These are phyloP conservation scores for Phalloptychus januarius DNA, from an alignment of 2,797 vertebrate genomes.

Conservation along the genomic window DNA sequence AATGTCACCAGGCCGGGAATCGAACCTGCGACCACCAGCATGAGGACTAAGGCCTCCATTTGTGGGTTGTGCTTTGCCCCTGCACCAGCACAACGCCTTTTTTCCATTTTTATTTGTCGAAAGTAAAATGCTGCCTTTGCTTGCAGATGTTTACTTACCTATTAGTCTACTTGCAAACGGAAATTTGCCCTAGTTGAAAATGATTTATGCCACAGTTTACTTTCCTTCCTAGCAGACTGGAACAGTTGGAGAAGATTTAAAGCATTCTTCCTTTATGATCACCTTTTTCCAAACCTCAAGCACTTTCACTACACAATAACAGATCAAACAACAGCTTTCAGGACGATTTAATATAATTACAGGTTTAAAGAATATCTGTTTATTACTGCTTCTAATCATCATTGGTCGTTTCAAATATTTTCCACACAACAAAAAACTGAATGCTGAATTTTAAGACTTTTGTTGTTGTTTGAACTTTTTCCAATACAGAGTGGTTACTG, in stretches of 20 bases:
- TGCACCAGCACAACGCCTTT: too few relatives aligned
- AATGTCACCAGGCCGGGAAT: too few relatives aligned
- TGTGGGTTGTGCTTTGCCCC: too few relatives aligned
- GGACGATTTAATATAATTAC: background rate
- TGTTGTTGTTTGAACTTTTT: background rate
- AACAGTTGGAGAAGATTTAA: constrained; percentile 13
- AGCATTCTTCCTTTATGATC: background rate
- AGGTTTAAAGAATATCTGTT: background rate
- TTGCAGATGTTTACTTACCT: background rate
- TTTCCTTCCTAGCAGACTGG: constrained; percentile 12
- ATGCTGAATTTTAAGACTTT: background rate
- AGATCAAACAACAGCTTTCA: constrained; percentile 13
- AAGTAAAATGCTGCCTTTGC: constrained; percentile 1
- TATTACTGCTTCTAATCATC: background rate
- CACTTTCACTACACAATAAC: background rate
- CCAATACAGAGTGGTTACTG: background rate
- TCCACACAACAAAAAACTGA: background rate
- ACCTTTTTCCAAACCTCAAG: constrained; percentile 3
- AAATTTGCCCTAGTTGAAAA: constrained; percentile 31
- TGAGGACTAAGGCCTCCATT: too few relatives aligned
- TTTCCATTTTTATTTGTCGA: constrained; percentile 13
- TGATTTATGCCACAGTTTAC: constrained; percentile 21
- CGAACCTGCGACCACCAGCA: too few relatives aligned
- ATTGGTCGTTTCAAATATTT: background rate
- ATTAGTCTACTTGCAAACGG: constrained; percentile 8